Evolutionary conservation across 2,888 invertebrate species (phyloP).

Genomic region (Xanthia togata): DNA sequence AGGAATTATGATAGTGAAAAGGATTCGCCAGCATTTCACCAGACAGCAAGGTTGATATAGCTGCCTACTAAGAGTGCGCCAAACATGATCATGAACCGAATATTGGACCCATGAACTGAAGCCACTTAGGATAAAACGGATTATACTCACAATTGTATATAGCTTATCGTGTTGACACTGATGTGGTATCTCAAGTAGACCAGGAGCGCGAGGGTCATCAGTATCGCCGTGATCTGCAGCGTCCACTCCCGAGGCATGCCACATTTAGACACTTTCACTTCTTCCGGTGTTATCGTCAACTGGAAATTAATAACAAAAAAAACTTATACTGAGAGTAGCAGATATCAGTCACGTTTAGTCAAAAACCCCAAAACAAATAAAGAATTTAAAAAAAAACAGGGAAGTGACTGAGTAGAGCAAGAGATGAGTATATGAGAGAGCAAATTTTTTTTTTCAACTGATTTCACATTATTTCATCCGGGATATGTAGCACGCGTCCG

Average conservation of each 20-base stretch:
- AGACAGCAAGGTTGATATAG: neutral
- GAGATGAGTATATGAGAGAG: neutral
- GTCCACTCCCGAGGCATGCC: conserved; percentile 95
- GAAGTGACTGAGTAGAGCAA: neutral
- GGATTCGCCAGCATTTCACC: neutral
- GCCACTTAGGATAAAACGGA: neutral
- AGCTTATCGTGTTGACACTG: conserved; percentile 67
- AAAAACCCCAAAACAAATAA: too few species aligned
- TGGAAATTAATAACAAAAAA: conserved; percentile 78
- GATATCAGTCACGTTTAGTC: neutral
- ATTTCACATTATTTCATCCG: neutral
- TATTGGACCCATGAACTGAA: neutral
- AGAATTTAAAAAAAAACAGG: too few species aligned
- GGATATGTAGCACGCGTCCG: neutral
- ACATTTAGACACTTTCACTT: conserved; percentile 94
- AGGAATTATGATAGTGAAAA: neutral
- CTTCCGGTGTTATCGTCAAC: conserved; percentile 94
- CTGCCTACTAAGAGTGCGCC: neutral
- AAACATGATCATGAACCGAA: neutral
- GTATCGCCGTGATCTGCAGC: conserved; percentile 91
- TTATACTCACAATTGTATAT: conserved; percentile 80
- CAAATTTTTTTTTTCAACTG: neutral
- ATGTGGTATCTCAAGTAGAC: conserved; percentile 79
- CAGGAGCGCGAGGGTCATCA: conserved; percentile 88
- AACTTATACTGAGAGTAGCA: neutral